Conservation (phyloP, 1,140 invertebrate genomes). For the Brachionus sp. region DNA sequence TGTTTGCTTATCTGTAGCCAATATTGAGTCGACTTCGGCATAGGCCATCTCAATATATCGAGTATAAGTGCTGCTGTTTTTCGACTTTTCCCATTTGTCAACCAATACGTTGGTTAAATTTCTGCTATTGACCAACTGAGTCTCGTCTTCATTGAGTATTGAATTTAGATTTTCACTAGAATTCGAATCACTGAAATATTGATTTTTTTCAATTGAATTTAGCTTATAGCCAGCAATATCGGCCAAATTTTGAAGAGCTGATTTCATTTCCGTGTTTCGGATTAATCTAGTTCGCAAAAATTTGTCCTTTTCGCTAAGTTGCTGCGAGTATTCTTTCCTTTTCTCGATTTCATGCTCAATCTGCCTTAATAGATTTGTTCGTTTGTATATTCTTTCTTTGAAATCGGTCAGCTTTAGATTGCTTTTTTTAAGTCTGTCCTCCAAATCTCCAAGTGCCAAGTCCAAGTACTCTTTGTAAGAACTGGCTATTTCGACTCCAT, state of each 20-base stretch:
- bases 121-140: slow-evolving; percentile 37
- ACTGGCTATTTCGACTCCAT: slow-evolving; percentile 40
- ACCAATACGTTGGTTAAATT: slow-evolving; percentile 42
- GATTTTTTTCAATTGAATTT: slow-evolving; percentile 28
- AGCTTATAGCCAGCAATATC: slow-evolving; percentile 41
- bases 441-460: slow-evolving; percentile 21
- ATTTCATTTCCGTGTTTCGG: slow-evolving; percentile 42
- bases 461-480: slow-evolving; percentile 42
- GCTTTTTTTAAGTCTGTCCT: slow-evolving; percentile 36
- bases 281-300: slow-evolving; percentile 27
- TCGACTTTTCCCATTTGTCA: slow-evolving; percentile 26
- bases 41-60: slow-evolving; percentile 42
- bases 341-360: slow-evolving; percentile 41
- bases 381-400: background rate
- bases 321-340: background rate
- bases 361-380: slow-evolving; percentile 7
- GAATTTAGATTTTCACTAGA: background rate
- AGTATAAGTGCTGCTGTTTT: slow-evolving; percentile 30
- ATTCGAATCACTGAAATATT: background rate
- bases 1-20: slow-evolving; percentile 22
- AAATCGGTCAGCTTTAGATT: slow-evolving; percentile 24
- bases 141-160: slow-evolving; percentile 7
- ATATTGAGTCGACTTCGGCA: slow-evolving; percentile 33
- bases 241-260: slow-evolving; percentile 42
- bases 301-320: slow-evolving; percentile 38